phyloP scores from a whole-genome alignment of 2,888 invertebrate species.

The Polia nebulosa region DNA sequence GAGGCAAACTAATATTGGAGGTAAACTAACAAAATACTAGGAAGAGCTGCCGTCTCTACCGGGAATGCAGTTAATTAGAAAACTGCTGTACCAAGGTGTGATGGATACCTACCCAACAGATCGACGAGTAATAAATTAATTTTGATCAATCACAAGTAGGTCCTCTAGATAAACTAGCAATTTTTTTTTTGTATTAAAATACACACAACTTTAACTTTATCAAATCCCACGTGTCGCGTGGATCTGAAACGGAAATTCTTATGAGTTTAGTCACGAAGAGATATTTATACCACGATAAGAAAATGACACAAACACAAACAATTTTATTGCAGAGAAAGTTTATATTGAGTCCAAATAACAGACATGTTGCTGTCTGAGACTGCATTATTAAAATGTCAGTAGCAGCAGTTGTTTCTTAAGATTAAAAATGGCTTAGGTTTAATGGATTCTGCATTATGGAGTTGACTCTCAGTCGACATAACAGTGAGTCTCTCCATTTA shows the following conservation, averaged over 20 bases:
- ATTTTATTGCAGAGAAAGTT: background rate
- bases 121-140: background rate
- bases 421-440: slow-evolving; percentile 20
- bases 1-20: background rate
- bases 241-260: background rate
- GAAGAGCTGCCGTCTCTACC: background rate
- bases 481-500: slow-evolving; percentile 28
- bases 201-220: background rate
- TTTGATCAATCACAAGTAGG: background rate
- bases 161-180: background rate
- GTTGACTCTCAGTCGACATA: slow-evolving; percentile 15
- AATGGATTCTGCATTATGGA: slow-evolving; percentile 22
- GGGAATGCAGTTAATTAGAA: background rate
- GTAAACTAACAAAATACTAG: background rate
- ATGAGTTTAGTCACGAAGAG: background rate
- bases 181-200: background rate
- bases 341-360: background rate
- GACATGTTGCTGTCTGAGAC: background rate
- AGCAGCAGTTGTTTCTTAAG: slow-evolving; percentile 17
- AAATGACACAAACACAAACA: background rate
- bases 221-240: background rate
- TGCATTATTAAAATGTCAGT: slow-evolving; percentile 25
- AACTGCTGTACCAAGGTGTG: background rate
- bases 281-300: background rate
- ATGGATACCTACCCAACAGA: too few relatives aligned